phyloP scores from a whole-genome alignment of 2,113 vertebrate species.

The Sapajus apella region DNA sequence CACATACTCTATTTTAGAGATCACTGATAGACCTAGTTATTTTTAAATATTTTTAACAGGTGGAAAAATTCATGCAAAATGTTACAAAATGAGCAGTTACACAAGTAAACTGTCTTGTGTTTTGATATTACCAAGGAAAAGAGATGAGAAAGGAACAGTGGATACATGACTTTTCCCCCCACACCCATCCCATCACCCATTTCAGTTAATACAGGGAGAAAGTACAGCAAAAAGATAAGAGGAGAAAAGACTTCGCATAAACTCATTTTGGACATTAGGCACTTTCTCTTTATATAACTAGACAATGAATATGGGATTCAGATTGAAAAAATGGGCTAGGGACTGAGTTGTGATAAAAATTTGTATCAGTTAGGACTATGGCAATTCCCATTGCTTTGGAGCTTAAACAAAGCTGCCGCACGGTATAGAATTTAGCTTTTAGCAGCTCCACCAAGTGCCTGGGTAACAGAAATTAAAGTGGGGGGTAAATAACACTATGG shows the following conservation, averaged over 20 bases:
- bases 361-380: neutral
- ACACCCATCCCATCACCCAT: too few relatives aligned
- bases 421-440: neutral
- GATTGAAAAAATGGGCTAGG: neutral
- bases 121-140: neutral
- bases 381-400: neutral
- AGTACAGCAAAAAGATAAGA: neutral
- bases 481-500: neutral
- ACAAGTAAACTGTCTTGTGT: neutral
- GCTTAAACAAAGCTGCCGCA: neutral
- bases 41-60: neutral
- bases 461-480: neutral
- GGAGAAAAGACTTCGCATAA: neutral
- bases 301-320: neutral
- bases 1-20: neutral
- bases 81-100: neutral
- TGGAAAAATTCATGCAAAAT: neutral
- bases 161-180: neutral
- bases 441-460: neutral
- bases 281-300: neutral
- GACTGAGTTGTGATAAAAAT: neutral
- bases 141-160: neutral
- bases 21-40: neutral
- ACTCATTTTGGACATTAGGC: neutral
- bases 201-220: neutral